A percentile compares a stretch with the other conserved stretches of the same genome.
These are phyloP conservation scores for Hipparchia sbordonii DNA, from an alignment of 2,888 invertebrate species.

Conservation along the genomic window DNA sequence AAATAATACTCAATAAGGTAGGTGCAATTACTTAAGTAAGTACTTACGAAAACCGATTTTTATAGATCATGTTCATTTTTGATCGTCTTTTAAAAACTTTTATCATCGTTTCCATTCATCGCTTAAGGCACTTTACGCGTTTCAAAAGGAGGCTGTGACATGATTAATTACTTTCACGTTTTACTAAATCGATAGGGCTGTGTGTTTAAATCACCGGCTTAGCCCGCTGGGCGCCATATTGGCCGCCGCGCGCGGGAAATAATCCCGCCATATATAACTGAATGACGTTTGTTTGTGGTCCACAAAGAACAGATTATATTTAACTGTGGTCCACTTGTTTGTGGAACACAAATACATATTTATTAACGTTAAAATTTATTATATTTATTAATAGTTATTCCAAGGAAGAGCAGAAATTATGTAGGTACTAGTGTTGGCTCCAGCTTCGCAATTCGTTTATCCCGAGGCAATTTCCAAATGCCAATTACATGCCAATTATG, in stretches of 20 bases:
- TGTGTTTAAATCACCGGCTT: conserved; percentile 74
- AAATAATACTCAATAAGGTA: no score
- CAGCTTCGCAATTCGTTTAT: no score
- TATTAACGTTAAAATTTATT: no score
- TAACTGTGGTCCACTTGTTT: neutral
- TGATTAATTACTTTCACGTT: conserved; percentile 67
- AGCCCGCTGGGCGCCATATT: conserved; percentile 64
- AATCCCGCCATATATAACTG: conserved; percentile 73
- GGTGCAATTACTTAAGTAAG: no score
- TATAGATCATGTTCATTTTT: conserved; percentile 25
- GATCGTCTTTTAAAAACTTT: conserved; percentile 39
- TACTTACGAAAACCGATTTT: no score
- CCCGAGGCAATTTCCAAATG: no score
- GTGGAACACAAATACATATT: neutral
- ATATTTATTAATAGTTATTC: no score
- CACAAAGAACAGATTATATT: conserved; percentile 46
- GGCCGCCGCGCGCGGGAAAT: conserved; percentile 58
- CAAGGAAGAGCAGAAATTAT: no score
- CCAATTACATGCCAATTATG: no score
- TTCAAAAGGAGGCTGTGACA: conserved; percentile 60
- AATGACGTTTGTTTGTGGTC: conserved; percentile 64
- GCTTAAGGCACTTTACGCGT: conserved; percentile 47
- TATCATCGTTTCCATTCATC: conserved; percentile 45
- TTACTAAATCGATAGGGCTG: conserved; percentile 65
- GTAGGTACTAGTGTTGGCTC: no score